Evolutionary conservation across 2,888 invertebrate species (phyloP).

Genomic region (Neoitamus cyanurus): DNA sequence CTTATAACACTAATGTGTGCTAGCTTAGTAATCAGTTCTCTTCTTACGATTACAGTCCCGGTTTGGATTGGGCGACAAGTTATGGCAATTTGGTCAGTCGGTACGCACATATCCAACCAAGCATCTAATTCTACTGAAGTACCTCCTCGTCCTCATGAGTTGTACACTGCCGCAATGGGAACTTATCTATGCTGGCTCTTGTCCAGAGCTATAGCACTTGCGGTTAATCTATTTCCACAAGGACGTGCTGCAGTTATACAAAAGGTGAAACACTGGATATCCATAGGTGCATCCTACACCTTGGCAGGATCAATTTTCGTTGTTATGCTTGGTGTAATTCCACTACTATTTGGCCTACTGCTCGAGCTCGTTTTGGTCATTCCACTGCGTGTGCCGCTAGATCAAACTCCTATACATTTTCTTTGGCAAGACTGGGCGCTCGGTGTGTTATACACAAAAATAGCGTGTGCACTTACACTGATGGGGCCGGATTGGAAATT

Average conservation of each 20-base stretch:
- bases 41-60: constrained; percentile 85
- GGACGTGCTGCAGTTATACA: constrained; percentile 83
- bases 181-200: constrained; percentile 95
- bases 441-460: constrained; percentile 97
- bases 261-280: constrained; percentile 78
- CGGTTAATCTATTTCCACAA: constrained; percentile 89
- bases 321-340: constrained; percentile 89
- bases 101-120: constrained; percentile 64
- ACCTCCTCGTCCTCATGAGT: constrained; percentile 84
- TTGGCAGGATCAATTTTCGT: constrained; percentile 75
- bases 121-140: constrained; percentile 61
- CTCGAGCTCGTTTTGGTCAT: constrained; percentile 92
- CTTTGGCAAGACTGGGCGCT: constrained; percentile 98
- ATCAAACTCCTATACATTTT: constrained; percentile 89
- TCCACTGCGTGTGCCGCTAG: constrained; percentile 90
- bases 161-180: constrained; percentile 94
- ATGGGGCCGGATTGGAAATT: constrained; percentile 98
- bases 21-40: constrained; percentile 85
- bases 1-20: constrained; percentile 83
- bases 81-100: constrained; percentile 87
- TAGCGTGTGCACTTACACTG: constrained; percentile 94
- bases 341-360: constrained; percentile 89
- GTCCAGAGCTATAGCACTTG: constrained; percentile 83
- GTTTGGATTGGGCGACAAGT: constrained; percentile 90
- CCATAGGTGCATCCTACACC: constrained; percentile 79